These are phyloP conservation scores for Riparia riparia DNA, from an alignment of 2,113 vertebrate species.

Conservation along the genomic window DNA sequence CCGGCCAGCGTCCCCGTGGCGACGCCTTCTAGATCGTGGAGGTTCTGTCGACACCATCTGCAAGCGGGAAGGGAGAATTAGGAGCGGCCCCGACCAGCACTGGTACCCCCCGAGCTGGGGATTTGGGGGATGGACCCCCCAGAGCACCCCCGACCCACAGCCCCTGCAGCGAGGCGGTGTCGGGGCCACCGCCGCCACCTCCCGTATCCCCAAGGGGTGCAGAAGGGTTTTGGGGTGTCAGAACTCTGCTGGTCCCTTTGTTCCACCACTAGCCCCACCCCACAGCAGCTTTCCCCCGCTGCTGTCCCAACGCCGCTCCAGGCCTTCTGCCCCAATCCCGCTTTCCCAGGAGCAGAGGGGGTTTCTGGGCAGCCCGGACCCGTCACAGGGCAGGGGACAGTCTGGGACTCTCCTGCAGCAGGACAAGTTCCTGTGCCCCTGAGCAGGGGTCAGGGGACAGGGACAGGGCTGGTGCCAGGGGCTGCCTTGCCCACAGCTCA, in stretches of 20 bases:
- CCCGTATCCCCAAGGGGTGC: background rate
- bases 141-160: background rate
- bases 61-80: background rate
- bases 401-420: accelerated
- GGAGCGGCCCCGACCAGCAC: background rate
- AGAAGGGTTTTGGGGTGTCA: background rate
- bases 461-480: background rate
- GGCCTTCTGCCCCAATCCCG: background rate
- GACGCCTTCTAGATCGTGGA: slow-evolving; percentile 89
- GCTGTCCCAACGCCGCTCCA: accelerated
- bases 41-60: slow-evolving; percentile 94
- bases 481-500: background rate
- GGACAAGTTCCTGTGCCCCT: background rate
- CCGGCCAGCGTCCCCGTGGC: slow-evolving; percentile 76
- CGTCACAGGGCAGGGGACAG: accelerated
- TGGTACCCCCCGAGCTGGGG: background rate
- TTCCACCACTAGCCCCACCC: background rate
- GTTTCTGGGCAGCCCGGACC: background rate
- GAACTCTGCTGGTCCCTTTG: background rate
- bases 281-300: accelerated
- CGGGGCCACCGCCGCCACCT: accelerated
- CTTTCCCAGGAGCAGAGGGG: background rate
- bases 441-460: background rate
- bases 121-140: background rate
- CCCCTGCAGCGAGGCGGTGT: accelerated